Base-by-base conservation (phyloP, 2,113 vertebrate genomes). In the Ictalurus furcatus region DNA sequence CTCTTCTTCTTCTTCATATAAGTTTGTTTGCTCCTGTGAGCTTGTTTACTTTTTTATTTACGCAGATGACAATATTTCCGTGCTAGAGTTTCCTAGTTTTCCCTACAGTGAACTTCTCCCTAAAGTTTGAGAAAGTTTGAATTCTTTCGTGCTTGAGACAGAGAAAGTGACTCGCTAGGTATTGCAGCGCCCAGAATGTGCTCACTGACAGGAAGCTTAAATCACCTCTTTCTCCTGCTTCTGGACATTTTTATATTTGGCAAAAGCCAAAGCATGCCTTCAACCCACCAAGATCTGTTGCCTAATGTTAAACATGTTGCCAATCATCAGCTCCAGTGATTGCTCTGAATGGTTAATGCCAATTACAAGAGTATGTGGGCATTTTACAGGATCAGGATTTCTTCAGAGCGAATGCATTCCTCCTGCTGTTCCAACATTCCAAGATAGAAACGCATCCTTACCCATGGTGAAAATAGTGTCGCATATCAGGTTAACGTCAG, bases 241-340 rank as follows among this genome's bases (percentile, higher is more conserved):
- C 69, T 86, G 52, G 67, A 86, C 69, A 59, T 86, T 86, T 86
- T 86, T 86, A 86, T 37, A 59, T 74, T 74, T 76, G 69, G 85
- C 30, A 59, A 40, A 74, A 58, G 5, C 9, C 21, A 56, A 73
- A 85, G 5, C 28, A 19, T n/a, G 3, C 14, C 52, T 56, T 56
- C 28, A 30, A 19, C 28, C 52, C 78, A 30, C 52, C n/a, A 56
- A 14, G 52, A 81, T 78, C 44, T 48, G 74, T 14, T 78, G 28
- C 37, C 37, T 67, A n/a, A 40, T 63, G 58, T 48, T n/a, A 28
- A 67, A 40, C 34, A 61, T 40, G 82, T 21, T n/a, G n/a, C 19
- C 54, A 34, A 1, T 81, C n/a, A 58, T 30, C 28, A 58, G 16
- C n/a, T 34, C 17, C n/a, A 34, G 48, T 56, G 44, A 78, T 52